Evolutionary conservation across 2,113 vertebrate genomes (phyloP).

Genomic region (Cavia aperea): DNA sequence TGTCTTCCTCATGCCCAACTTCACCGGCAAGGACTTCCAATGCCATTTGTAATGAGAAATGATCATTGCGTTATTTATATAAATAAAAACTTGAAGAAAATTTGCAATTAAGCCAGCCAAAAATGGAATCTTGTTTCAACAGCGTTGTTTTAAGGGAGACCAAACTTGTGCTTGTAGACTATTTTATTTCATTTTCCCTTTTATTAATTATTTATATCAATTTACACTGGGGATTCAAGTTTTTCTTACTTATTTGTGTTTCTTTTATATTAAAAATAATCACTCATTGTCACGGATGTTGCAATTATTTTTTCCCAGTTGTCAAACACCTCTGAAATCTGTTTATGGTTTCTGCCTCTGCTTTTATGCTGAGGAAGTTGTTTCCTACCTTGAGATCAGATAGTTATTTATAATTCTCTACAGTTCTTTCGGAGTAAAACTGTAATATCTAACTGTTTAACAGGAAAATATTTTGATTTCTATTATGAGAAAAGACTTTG

Average conservation of each 20-base stretch:
- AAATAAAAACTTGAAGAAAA: constrained; percentile 8
- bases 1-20: not conserved
- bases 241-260: constrained; percentile 15
- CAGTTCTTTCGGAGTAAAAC: not conserved
- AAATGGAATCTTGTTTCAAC: constrained; percentile 14
- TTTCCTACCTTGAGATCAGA: constrained; percentile 13
- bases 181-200: constrained; percentile 19
- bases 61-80: not conserved
- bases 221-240: not conserved
- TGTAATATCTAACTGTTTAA: constrained; percentile 34
- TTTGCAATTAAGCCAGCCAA: not conserved
- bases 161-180: not conserved
- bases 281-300: constrained; percentile 7
- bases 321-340: constrained; percentile 51
- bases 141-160: not conserved
- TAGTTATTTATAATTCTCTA: constrained; percentile 19
- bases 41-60: not conserved
- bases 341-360: constrained; percentile 38
- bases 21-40: not conserved
- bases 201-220: constrained; percentile 14
- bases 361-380: constrained; percentile 30
- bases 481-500: not conserved
- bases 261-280: constrained; percentile 29
- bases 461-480: not conserved
- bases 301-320: constrained; percentile 45